Base-by-base conservation (phyloP, 2,113 vertebrate species). In the Corythaixoides concolor region DNA sequence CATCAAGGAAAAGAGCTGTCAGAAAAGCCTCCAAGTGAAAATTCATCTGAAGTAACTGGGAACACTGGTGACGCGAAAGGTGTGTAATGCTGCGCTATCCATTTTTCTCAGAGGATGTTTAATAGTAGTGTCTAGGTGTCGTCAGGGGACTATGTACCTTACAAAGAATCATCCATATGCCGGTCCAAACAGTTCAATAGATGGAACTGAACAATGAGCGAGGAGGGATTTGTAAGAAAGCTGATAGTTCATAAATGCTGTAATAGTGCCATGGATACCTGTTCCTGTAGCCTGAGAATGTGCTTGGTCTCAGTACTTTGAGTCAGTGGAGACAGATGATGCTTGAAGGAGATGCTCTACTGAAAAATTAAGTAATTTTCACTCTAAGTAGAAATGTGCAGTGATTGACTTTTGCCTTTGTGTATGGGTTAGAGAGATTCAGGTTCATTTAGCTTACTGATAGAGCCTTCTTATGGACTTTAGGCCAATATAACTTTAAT, bases 1-100 rank as follows among this genome's bases (percentile, higher is more conserved):
- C 95, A 50, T 63, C 98, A 98, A 95, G 94, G 75, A 9, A 85
- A 96, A 79, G 97, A 97, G 12, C 76, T 90, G 12, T 24, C 63
- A 13, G 97, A 93, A 77, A 90, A 97, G 32, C 3, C 20, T 30
- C 75, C 66, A 5, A 81, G 95, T 50, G 97, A 90, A 86, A 85
- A 60, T 39, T 30, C 8, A 6, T 22, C 90, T 43, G 95, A 97
- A 89, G 56, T 73, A 37, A 55, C 90, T 70, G 89, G 63, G 24
- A 92, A 63, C 7, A 28, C 88, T 62, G 93, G 80, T 67, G 60
- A 93, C 75, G 76, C 15, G 0, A 90, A 95, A 98, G 98, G 99
- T 98, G 93, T 49, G 33, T 84, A 52, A 47, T 63, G 26, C 52
- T 79, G 20, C 15, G 33, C 11, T 66, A 6, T 5, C 22, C 49